phyloP scores from a whole-genome alignment of 1,140 invertebrate genomes.

The Tetramorium simillimum region DNA sequence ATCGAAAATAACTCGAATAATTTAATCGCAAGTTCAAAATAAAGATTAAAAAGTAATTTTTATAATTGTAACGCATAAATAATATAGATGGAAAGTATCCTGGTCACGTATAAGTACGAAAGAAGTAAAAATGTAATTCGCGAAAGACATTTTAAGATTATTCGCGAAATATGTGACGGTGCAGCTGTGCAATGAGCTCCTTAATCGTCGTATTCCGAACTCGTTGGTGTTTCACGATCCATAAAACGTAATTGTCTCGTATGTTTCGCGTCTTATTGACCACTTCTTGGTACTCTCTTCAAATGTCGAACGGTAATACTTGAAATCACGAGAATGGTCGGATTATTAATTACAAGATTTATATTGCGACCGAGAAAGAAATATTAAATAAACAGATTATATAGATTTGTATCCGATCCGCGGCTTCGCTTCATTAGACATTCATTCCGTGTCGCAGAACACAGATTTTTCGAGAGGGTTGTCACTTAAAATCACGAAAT shows the following conservation, averaged over 20 bases:
- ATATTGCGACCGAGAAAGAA: not conserved
- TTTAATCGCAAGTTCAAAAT: not conserved
- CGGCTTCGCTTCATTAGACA: not conserved
- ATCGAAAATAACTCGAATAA: not conserved
- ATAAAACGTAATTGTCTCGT: conserved; percentile 17
- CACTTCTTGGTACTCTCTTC: conserved; percentile 2
- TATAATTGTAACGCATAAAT: not conserved
- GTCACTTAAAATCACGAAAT: not conserved
- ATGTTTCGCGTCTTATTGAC: conserved; percentile 10
- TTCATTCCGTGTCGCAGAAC: not conserved
- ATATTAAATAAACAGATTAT: not conserved
- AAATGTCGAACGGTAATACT: not conserved
- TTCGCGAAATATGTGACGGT: not conserved
- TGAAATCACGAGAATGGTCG: not conserved
- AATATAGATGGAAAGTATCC: not conserved
- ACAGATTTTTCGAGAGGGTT: not conserved
- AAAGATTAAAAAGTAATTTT: not conserved
- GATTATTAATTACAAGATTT: conserved; percentile 10
- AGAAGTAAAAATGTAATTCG: not conserved
- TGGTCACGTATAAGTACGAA: not conserved
- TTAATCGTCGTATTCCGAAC: not conserved
- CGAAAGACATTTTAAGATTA: not conserved
- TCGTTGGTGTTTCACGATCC: not conserved
- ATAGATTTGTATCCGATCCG: not conserved
- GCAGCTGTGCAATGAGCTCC: not conserved